A percentile compares a stretch with the other conserved stretches of the same genome.
These are phyloP conservation scores for Drosophila asahinai DNA, from an alignment of 1,140 invertebrate genomes.

Conservation along the genomic window DNA sequence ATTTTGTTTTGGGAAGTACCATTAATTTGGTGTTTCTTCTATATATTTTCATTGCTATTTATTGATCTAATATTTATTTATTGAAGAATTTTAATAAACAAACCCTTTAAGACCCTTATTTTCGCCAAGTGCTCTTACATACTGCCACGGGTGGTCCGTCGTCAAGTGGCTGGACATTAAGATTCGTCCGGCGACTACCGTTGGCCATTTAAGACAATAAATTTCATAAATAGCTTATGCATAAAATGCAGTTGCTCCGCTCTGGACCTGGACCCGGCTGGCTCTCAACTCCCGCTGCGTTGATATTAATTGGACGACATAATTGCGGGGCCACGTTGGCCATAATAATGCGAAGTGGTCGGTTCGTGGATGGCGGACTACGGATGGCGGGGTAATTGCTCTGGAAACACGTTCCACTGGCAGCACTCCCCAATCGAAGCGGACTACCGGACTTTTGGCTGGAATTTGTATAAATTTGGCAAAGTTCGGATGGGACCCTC, in stretches of 20 bases:
- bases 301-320: conserved; percentile 85
- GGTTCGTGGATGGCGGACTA: neutral
- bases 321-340: conserved; percentile 81
- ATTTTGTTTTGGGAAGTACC: neutral
- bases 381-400: conserved; percentile 49
- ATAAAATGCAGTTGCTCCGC: conserved; percentile 59
- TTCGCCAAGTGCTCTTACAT: conserved; percentile 16
- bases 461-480: conserved; percentile 80
- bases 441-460: conserved; percentile 39
- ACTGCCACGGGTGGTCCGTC: conserved; percentile 67
- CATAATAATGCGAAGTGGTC: conserved; percentile 69
- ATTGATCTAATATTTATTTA: neutral
- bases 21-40: neutral
- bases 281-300: conserved; percentile 70
- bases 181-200: conserved; percentile 59
- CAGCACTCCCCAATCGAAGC: conserved; percentile 66
- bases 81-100: rapidly evolving
- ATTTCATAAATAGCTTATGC: conserved; percentile 78
- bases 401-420: conserved; percentile 67
- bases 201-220: conserved; percentile 76
- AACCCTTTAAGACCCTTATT: neutral
- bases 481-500: conserved; percentile 48
- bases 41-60: neutral
- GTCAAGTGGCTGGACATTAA: conserved; percentile 57
- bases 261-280: conserved; percentile 14